These are phyloP conservation scores for Eulithis testata DNA, from an alignment of 2,888 invertebrate species.

Conservation along the genomic window DNA sequence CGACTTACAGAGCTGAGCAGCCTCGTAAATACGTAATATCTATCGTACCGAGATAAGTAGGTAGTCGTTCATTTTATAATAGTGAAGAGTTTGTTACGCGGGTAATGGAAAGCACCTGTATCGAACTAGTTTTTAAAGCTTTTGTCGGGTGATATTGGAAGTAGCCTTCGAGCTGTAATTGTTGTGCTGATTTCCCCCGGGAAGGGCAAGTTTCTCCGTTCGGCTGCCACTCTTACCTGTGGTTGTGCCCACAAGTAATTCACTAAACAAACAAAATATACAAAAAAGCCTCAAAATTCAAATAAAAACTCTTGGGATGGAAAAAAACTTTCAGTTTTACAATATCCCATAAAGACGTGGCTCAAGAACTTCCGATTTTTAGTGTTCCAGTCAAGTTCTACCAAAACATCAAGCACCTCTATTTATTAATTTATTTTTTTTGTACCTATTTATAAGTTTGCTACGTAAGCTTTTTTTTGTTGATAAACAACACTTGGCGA, in stretches of 20 bases:
- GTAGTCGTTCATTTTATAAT: constrained; percentile 52
- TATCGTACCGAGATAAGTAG: constrained; percentile 61
- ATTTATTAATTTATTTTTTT: too few relatives aligned
- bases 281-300: not conserved
- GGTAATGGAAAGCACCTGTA: constrained; percentile 52
- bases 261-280: constrained; percentile 32
- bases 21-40: constrained; percentile 72
- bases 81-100: constrained; percentile 45
- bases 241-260: constrained; percentile 51
- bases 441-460: too few relatives aligned
- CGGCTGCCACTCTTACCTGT: constrained; percentile 57
- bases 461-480: too few relatives aligned
- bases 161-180: constrained; percentile 79
- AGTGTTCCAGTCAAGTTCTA: too few relatives aligned
- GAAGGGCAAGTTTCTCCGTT: constrained; percentile 64
- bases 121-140: constrained; percentile 64
- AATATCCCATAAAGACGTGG: too few relatives aligned
- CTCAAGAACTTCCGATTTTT: too few relatives aligned
- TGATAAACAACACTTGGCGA: too few relatives aligned
- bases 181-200: constrained; percentile 80
- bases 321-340: not conserved
- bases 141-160: constrained; percentile 71
- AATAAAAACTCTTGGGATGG: not conserved
- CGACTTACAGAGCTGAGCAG: constrained; percentile 75
- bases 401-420: too few relatives aligned